Percentiles rank a stretch among this genome's conserved stretches.
Conservation (phyloP, 35 echinoderm and acorn worm species). For the Anneissia japonica region DNA sequence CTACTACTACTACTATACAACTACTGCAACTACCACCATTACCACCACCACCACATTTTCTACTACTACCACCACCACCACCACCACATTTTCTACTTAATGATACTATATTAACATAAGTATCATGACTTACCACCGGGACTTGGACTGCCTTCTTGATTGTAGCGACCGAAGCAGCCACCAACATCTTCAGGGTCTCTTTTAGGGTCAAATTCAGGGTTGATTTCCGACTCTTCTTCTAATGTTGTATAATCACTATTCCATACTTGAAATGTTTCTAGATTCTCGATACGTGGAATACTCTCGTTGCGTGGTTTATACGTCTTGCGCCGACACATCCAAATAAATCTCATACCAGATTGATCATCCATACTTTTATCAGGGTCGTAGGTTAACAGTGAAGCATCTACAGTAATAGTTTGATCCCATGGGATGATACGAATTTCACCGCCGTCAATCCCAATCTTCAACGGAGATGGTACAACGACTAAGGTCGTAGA, state of each 20-base stretch:
- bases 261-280: constrained; percentile 39
- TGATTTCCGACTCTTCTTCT: not conserved
- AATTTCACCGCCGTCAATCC: constrained; percentile 18
- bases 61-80: too few relatives aligned
- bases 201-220: not conserved
- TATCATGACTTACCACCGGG: constrained; percentile 32
- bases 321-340: constrained; percentile 43
- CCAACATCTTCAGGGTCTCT: constrained; percentile 6
- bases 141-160: not conserved
- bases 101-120: too few relatives aligned
- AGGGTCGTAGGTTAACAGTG: constrained; percentile 21
- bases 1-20: too few relatives aligned
- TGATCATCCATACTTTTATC: constrained; percentile 15
- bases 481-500: constrained; percentile 4
- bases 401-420: constrained; percentile 3
- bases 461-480: not conserved
- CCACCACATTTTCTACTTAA: too few relatives aligned
- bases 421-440: constrained; percentile 16
- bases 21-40: too few relatives aligned
- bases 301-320: not conserved
- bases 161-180: constrained; percentile 39
- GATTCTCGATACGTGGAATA: not conserved
- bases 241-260: constrained; percentile 6
- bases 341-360: constrained; percentile 16
- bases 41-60: too few relatives aligned